Evolutionary conservation across 1,140 invertebrate genomes (phyloP).

Genomic region (Drosophila nebulosa): DNA sequence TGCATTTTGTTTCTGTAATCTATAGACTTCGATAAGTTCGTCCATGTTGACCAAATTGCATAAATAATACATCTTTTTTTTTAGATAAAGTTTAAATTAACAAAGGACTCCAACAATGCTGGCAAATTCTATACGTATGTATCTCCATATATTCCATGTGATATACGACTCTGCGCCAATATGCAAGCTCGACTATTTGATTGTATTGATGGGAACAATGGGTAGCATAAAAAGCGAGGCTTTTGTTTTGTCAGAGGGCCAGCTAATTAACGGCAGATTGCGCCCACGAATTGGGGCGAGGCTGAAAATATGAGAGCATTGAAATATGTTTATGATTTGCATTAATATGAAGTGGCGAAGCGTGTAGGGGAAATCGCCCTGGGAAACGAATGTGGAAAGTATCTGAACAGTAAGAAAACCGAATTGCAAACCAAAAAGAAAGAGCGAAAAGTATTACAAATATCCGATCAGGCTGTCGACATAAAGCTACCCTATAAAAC

Average conservation of each 20-base stretch:
- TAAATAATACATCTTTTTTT: slow-evolving; percentile 43
- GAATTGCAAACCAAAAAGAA: slow-evolving; percentile 32
- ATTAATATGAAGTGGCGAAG: slow-evolving; percentile 64
- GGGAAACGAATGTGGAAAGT: slow-evolving; percentile 33
- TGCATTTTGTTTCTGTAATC: slow-evolving; percentile 25
- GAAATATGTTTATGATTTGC: slow-evolving; percentile 56
- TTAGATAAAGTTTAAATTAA: slow-evolving; percentile 52
- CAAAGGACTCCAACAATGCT: slow-evolving; percentile 30
- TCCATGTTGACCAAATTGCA: slow-evolving; percentile 37
- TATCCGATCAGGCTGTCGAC: not conserved
- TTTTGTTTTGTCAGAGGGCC: slow-evolving; percentile 47
- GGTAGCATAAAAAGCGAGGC: slow-evolving; percentile 30
- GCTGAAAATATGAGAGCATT: slow-evolving; percentile 49
- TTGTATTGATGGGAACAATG: slow-evolving; percentile 28
- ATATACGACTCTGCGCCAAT: not conserved
- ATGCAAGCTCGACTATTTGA: not conserved
- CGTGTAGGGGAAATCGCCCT: slow-evolving; percentile 62
- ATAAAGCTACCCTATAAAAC: not conserved
- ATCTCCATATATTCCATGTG: not conserved
- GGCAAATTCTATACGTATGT: not conserved
- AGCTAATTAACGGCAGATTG: slow-evolving; percentile 58
- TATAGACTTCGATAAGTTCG: slow-evolving; percentile 31
- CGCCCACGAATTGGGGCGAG: not conserved
- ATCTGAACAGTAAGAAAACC: not conserved
- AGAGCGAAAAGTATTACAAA: not conserved